These are phyloP conservation scores for Platichthys flesus DNA, from an alignment of 2,113 vertebrate genomes.

Conservation along the genomic window DNA sequence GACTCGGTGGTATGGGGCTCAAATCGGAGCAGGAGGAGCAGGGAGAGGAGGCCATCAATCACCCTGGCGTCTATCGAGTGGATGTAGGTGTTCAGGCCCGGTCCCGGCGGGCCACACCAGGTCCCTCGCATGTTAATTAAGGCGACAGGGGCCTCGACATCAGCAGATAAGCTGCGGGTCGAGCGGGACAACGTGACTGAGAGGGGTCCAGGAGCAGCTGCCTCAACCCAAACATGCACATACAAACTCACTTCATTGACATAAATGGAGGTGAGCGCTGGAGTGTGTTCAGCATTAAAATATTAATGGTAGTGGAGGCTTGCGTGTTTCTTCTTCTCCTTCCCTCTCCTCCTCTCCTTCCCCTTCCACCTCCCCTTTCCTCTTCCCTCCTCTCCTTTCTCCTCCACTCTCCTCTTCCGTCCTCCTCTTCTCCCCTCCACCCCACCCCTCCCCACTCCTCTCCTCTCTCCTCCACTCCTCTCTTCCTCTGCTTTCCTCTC, in stretches of 20 bases:
- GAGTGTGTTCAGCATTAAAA: constrained; percentile 61
- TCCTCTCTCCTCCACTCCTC: not conserved
- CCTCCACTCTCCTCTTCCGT: not conserved
- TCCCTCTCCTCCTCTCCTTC: not conserved
- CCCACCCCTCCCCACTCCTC: too few relatives aligned
- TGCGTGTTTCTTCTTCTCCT: constrained; percentile 1
- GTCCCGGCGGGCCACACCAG: constrained; percentile 59
- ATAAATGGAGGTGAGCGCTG: constrained; percentile 49
- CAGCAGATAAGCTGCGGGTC: constrained; percentile 44
- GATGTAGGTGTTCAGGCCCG: constrained; percentile 56
- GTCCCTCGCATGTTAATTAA: constrained; percentile 74
- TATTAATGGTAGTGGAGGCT: constrained; percentile 57
- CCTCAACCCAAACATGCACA: constrained; percentile 20
- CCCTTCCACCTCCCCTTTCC: too few relatives aligned
- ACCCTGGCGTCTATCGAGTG: constrained; percentile 73
- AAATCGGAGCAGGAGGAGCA: constrained; percentile 38
- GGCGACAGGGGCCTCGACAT: constrained; percentile 49
- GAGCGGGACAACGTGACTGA: constrained; percentile 5
- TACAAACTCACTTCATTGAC: constrained; percentile 45
- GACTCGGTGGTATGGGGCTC: constrained; percentile 43
- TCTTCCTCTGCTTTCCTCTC: not conserved
- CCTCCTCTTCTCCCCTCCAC: not conserved
- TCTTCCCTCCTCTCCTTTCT: not conserved
- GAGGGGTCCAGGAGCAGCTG: constrained; percentile 2
- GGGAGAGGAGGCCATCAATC: constrained; percentile 72